A percentile compares a stretch with the other conserved stretches of the same genome.
phyloP scores from a whole-genome alignment of 2,888 invertebrate genomes.

The Drosophila kuntzei region DNA sequence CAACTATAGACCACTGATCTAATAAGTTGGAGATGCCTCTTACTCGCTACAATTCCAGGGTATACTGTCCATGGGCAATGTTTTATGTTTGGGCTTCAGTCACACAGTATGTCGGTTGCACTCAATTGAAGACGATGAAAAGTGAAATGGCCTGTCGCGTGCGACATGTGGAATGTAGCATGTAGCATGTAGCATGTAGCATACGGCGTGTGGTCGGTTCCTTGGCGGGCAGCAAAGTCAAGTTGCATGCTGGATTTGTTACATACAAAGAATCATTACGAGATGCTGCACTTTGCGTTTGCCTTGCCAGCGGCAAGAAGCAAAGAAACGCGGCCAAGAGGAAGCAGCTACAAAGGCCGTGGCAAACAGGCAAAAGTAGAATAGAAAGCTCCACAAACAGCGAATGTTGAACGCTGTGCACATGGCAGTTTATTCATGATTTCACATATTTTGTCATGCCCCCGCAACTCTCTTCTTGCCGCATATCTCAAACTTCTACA shows the following conservation, averaged over 20 bases:
- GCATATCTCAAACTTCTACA: slow-evolving; percentile 11
- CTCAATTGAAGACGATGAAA: slow-evolving; percentile 42
- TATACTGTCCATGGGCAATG: slow-evolving; percentile 37
- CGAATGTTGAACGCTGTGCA: slow-evolving; percentile 75
- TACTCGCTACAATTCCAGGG: background rate
- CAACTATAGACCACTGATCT: too few species aligned
- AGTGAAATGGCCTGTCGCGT: slow-evolving; percentile 44
- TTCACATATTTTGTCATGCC: slow-evolving; percentile 76
- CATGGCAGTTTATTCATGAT: slow-evolving; percentile 83
- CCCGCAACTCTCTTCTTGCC: background rate
- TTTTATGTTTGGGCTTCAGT: slow-evolving; percentile 24
- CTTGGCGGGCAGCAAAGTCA: slow-evolving; percentile 58
- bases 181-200: slow-evolving; percentile 9
- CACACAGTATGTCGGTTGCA: slow-evolving; percentile 41
- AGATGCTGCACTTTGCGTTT: slow-evolving; percentile 31
- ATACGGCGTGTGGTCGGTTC: background rate
- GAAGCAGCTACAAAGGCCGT: slow-evolving; percentile 45
- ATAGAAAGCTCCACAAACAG: slow-evolving; percentile 14
- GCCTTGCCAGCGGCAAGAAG: slow-evolving; percentile 18
- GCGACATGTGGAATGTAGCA: slow-evolving; percentile 10
- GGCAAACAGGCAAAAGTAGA: slow-evolving; percentile 19
- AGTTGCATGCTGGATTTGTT: slow-evolving; percentile 60
- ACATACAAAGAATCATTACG: slow-evolving; percentile 46
- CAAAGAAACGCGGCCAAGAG: slow-evolving; percentile 36
- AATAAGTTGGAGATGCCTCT: background rate